phyloP scores from a whole-genome alignment of 53 echinoderm and acorn worm genomes.

The Glandiceps talaboti region DNA sequence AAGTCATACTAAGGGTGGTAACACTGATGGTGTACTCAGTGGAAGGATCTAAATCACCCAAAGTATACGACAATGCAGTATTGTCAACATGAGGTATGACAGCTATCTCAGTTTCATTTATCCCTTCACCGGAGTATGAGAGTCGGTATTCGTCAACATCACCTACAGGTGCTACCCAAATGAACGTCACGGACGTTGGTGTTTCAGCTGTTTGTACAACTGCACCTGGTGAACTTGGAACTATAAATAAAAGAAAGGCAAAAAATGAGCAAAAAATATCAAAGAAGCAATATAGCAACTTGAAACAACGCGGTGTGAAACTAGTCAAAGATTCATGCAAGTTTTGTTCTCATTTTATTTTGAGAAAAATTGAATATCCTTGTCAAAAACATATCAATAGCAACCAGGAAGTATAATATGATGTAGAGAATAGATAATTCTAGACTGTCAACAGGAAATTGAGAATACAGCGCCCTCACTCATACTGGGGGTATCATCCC shows the following conservation, averaged over 20 bases:
- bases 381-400: too few species aligned
- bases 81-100: background rate
- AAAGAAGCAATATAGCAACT: too few species aligned
- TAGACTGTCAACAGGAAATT: too few species aligned
- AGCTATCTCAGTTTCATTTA: background rate
- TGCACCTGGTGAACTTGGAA: slow-evolving; percentile 15
- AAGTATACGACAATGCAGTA: background rate
- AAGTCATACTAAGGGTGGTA: background rate
- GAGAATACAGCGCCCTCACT: too few species aligned
- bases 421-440: too few species aligned
- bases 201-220: slow-evolving; percentile 9
- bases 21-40: background rate
- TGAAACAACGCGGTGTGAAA: too few species aligned
- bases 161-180: slow-evolving; percentile 26
- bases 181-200: slow-evolving; percentile 14
- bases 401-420: too few species aligned
- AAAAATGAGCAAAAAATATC: too few species aligned
- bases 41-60: slow-evolving; percentile 13
- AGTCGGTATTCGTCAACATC: slow-evolving; percentile 27
- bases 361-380: too few species aligned
- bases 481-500: too few species aligned
- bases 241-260: slow-evolving; percentile 18
- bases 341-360: too few species aligned
- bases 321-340: too few species aligned
- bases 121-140: slow-evolving; percentile 7